These are phyloP conservation scores for Epirrhoe alternata DNA, from an alignment of 2,888 invertebrate species.

Conservation along the genomic window DNA sequence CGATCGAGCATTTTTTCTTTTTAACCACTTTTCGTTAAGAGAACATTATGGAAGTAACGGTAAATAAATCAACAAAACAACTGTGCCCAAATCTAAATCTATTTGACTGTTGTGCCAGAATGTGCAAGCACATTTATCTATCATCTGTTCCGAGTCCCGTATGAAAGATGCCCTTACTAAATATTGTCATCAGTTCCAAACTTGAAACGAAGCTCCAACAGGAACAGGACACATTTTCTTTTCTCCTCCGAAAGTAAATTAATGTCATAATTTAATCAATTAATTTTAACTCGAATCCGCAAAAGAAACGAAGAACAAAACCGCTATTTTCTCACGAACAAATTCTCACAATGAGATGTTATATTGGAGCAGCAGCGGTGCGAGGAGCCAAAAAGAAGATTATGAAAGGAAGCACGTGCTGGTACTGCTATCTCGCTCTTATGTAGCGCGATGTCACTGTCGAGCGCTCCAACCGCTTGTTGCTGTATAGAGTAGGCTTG, in stretches of 20 bases:
- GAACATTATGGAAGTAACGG: too few species aligned
- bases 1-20: too few species aligned
- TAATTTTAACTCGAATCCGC: slow-evolving; percentile 35
- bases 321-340: slow-evolving; percentile 64
- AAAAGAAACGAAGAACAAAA: slow-evolving; percentile 48
- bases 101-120: too few species aligned
- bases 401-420: slow-evolving; percentile 82
- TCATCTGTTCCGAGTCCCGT: too few species aligned
- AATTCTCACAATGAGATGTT: slow-evolving; percentile 74
- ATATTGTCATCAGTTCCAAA: too few species aligned
- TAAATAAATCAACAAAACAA: too few species aligned
- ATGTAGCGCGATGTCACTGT: slow-evolving; percentile 52
- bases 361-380: slow-evolving; percentile 74
- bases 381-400: slow-evolving; percentile 75
- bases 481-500: slow-evolving; percentile 39
- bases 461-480: slow-evolving; percentile 41
- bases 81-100: too few species aligned
- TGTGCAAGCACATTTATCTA: too few species aligned
- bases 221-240: not conserved
- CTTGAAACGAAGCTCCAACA: too few species aligned
- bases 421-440: slow-evolving; percentile 58
- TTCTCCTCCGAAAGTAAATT: not conserved
- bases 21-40: too few species aligned
- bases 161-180: too few species aligned
- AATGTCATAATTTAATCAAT: not conserved